Percentiles rank a stretch among this genome's conserved stretches.
Evolutionary conservation across 2,797 vertebrate species (phyloP).

Genomic region (Mycteria americana): DNA sequence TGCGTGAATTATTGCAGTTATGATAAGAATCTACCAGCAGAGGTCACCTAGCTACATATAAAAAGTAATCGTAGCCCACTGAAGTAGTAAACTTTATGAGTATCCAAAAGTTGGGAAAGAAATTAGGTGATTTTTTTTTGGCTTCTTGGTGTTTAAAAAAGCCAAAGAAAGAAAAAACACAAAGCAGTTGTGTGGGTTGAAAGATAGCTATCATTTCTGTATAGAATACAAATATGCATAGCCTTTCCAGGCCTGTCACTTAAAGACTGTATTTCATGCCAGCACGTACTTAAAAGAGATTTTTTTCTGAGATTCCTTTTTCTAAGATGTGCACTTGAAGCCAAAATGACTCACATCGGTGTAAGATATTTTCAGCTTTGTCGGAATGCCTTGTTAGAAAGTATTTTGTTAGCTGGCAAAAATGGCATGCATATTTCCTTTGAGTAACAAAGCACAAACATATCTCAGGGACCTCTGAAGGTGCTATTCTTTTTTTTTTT

Average conservation of each 20-base stretch:
- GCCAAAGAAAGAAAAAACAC: background rate
- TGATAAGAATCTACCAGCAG: constrained; percentile 39
- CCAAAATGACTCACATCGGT: constrained; percentile 30
- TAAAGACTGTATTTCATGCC: constrained; percentile 19
- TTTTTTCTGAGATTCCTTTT: background rate
- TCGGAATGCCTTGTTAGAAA: constrained; percentile 28
- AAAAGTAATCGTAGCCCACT: background rate
- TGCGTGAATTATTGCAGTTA: background rate
- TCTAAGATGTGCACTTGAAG: background rate
- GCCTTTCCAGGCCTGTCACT: constrained; percentile 30
- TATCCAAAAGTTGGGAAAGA: background rate
- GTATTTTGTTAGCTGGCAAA: constrained; percentile 26
- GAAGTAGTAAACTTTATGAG: background rate
- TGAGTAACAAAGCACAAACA: background rate
- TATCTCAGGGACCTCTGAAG: background rate
- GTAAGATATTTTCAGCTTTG: constrained; percentile 25
- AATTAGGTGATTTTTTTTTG: background rate
- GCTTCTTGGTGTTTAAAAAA: background rate
- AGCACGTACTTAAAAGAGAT: background rate
- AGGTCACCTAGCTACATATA: constrained; percentile 3
- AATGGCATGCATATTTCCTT: background rate
- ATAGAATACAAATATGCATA: constrained; percentile 35
- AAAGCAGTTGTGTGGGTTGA: background rate
- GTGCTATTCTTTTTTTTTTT: background rate
- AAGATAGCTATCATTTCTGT: constrained; percentile 13